Evolutionary conservation across 2,888 invertebrate genomes (phyloP), one percentile per base, ranked within the genome.

Genomic region (Ochropleura plecta): DNA sequence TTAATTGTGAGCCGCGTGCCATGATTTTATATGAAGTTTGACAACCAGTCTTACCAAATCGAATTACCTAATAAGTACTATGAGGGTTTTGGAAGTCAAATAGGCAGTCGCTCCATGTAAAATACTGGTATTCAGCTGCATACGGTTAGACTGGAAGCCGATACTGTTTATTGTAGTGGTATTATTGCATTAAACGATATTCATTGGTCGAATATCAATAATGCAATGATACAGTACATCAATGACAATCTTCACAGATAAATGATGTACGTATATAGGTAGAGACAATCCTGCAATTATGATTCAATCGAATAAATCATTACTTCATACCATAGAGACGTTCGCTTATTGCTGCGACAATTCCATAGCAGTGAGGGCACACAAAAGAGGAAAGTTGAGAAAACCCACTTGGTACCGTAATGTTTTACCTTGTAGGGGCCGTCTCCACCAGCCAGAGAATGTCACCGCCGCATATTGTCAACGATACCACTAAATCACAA

Each of bases 241-340:
- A 30, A 30, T 18, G 18, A n/a, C 14, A n/a, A 30, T 30, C 53
- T 66, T 65, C 18, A 42, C 14, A 59, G 18, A 12, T 55, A 6
- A 44, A 20, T 18, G 14, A 9, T 42, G 12, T 60, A 44, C 40
- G 30, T 14, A 30, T 14, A 14, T 30, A 30, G 30, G 16, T 57
- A 16, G 30, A 30, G 40, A 48, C 42, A 78, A n/a, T 62, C 66
- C 73, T 70, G 59, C 66, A 62, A 69, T 79, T 73, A 73, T 70
- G 70, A 70, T 79, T 79, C 66, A 70, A 67, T 79, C 18, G 53
- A 70, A 18, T 53, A 53, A 20, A 57, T 60, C 79, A 57, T 67
- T 70, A 73, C 40, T 64, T 68, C 53, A 78, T 18, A 67, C 40
- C 62, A 48, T 67, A n/a, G 44, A 44, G 48, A 40, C 46, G 57